Conservation (phyloP, 2,888 invertebrate species). For the Melanophora roralis region DNA sequence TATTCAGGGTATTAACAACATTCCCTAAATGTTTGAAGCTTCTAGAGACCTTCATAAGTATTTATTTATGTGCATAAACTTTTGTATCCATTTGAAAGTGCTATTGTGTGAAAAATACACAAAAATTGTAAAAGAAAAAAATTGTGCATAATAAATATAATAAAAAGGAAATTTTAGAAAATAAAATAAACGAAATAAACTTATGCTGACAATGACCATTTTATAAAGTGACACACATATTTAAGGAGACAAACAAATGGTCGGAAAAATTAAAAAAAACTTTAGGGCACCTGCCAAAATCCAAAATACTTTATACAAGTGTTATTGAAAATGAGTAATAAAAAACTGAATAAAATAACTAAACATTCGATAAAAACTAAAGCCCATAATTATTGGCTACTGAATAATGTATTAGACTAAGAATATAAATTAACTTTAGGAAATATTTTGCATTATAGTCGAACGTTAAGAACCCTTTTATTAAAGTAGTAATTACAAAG, state of each 20-base stretch:
- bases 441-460: background rate
- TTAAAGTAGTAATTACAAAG: background rate
- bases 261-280: slow-evolving; percentile 51
- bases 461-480: background rate
- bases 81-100: slow-evolving; percentile 2
- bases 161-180: too few relatives aligned
- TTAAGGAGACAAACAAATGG: background rate
- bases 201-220: slow-evolving; percentile 41
- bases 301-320: slow-evolving; percentile 40
- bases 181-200: background rate
- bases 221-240: slow-evolving; percentile 21
- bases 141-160: background rate
- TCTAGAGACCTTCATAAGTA: background rate
- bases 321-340: background rate
- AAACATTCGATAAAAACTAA: background rate
- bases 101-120: slow-evolving; percentile 37
- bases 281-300: slow-evolving; percentile 61
- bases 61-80: background rate
- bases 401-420: slow-evolving; percentile 54
- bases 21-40: slow-evolving; percentile 45
- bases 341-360: background rate
- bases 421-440: slow-evolving; percentile 1
- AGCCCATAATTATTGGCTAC: slow-evolving; percentile 34
- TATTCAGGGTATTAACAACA: slow-evolving; percentile 46
- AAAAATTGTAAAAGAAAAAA: background rate